Evolutionary conservation across 1,140 invertebrate species (phyloP).

Genomic region (Cephus cinctus): DNA sequence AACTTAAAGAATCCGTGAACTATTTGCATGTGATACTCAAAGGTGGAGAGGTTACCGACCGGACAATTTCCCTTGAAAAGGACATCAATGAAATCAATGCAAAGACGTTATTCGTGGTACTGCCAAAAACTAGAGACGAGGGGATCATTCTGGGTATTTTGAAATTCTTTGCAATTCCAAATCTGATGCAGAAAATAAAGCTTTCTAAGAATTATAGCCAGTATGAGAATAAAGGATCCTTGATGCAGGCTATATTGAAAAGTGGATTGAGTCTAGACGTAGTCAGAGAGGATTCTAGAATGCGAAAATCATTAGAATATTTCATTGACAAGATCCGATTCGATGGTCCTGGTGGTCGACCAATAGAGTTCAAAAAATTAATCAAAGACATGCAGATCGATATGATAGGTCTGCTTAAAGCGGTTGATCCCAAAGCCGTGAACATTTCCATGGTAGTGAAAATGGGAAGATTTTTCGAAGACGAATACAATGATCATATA

Average conservation of each 20-base stretch:
- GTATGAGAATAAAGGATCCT: slow-evolving; percentile 10
- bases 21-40: neutral
- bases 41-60: too few species aligned
- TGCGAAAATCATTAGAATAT: slow-evolving; percentile 17
- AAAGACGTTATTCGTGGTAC: slow-evolving; percentile 6
- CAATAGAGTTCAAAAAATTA: slow-evolving; percentile 13
- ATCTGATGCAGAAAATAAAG: slow-evolving; percentile 5
- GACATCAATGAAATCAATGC: slow-evolving; percentile 13
- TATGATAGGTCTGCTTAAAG: slow-evolving; percentile 10
- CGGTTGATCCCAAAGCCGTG: neutral
- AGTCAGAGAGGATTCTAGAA: slow-evolving; percentile 10
- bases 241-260: slow-evolving; percentile 10
- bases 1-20: neutral
- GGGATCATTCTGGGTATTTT: slow-evolving; percentile 12
- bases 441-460: neutral
- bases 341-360: neutral
- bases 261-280: slow-evolving; percentile 8
- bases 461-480: slow-evolving; percentile 15
- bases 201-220: slow-evolving; percentile 11
- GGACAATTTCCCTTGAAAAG: too few species aligned
- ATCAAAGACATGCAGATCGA: slow-evolving; percentile 10
- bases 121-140: slow-evolving; percentile 12
- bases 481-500: slow-evolving; percentile 10
- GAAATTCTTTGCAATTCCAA: slow-evolving; percentile 14
- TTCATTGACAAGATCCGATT: slow-evolving; percentile 9